These are phyloP conservation scores for Polypedilum vanderplanki DNA, from an alignment of 1,140 invertebrate species.

Conservation along the genomic window DNA sequence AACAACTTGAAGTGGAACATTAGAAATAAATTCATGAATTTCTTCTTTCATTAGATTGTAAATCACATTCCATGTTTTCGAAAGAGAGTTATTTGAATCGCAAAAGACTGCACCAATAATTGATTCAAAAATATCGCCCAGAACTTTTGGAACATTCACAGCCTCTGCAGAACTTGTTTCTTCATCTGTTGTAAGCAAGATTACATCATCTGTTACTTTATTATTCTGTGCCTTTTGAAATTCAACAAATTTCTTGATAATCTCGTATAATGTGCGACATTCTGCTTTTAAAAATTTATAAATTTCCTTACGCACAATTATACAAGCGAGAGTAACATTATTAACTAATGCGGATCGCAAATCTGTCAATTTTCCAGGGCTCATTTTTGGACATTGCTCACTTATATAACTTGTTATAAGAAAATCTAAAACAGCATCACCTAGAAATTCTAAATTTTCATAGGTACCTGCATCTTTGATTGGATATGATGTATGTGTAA, in stretches of 20 bases:
- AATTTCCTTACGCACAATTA: constrained; percentile 77
- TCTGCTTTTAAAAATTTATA: constrained; percentile 63
- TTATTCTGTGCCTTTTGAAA: constrained; percentile 66
- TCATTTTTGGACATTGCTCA: constrained; percentile 59
- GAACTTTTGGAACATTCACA: constrained; percentile 84
- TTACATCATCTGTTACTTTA: constrained; percentile 53
- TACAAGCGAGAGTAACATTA: constrained; percentile 86
- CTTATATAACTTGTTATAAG: constrained; percentile 83
- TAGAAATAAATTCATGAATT: constrained; percentile 65
- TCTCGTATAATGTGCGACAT: constrained; percentile 56
- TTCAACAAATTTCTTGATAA: constrained; percentile 72
- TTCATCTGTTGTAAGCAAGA: constrained; percentile 61
- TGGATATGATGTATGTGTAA: constrained; percentile 88
- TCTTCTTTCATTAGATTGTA: constrained; percentile 67
- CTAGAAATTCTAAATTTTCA: constrained; percentile 90
- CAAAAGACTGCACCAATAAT: constrained; percentile 86
- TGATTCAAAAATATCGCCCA: constrained; percentile 92
- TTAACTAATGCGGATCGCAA: constrained; percentile 90
- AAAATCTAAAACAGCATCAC: constrained; percentile 93
- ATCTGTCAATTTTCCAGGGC: constrained; percentile 83
- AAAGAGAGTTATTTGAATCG: constrained; percentile 74
- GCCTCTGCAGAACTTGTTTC: constrained; percentile 54
- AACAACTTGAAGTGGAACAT: constrained; percentile 85
- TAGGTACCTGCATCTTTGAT: constrained; percentile 80
- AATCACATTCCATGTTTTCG: constrained; percentile 80